Evolutionary conservation across 2,888 invertebrate genomes (phyloP).

Genomic region (Cheilosia soror): DNA sequence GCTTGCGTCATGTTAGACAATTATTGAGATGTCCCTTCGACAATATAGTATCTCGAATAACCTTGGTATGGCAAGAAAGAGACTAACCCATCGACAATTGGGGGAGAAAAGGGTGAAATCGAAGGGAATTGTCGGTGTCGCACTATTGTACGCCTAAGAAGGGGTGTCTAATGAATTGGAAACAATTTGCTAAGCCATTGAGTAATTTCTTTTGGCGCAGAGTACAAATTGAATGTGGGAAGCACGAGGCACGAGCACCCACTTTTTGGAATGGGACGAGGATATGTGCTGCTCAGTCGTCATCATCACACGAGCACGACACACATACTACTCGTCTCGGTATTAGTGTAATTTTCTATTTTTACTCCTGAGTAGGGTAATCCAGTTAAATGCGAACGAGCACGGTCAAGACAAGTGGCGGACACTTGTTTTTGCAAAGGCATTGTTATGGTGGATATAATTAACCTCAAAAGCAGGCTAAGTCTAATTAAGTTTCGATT

Average conservation of each 20-base stretch:
- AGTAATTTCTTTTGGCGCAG: conserved; percentile 68
- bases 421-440: conserved; percentile 52
- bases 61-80: conserved; percentile 36
- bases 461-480: conserved; percentile 72
- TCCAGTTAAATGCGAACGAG: conserved; percentile 61
- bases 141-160: conserved; percentile 50
- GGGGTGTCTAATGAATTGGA: conserved; percentile 77
- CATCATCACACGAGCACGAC: neutral
- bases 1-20: conserved; percentile 55
- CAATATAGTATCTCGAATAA: conserved; percentile 14
- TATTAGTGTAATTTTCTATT: conserved; percentile 24
- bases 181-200: conserved; percentile 77
- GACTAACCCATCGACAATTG: neutral
- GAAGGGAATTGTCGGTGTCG: conserved; percentile 56
- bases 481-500: conserved; percentile 66
- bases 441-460: conserved; percentile 38
- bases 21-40: conserved; percentile 43
- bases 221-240: conserved; percentile 74
- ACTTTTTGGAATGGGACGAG: conserved; percentile 28
- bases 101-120: conserved; percentile 54
- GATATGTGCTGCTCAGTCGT: conserved; percentile 12
- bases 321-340: neutral
- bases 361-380: conserved; percentile 50
- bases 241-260: conserved; percentile 63
- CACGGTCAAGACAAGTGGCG: conserved; percentile 72